These are phyloP conservation scores for Mizuhopecten yessoensis DNA, from an alignment of 1,140 invertebrate genomes.

Conservation along the genomic window DNA sequence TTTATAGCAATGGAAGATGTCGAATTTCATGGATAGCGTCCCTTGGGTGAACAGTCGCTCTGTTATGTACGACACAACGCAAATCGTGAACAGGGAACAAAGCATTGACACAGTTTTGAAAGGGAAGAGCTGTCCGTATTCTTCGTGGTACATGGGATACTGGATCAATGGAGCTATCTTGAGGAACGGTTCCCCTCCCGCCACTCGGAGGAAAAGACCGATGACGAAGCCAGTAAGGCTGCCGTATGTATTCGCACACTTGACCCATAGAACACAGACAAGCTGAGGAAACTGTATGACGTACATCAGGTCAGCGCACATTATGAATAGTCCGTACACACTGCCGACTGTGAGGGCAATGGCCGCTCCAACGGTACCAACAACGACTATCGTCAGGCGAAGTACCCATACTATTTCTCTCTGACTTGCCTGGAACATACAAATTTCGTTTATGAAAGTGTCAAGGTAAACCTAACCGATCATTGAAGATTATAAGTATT, in stretches of 20 bases:
- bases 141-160: slow-evolving; percentile 92
- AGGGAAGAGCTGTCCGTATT: slow-evolving; percentile 74
- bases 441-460: too few species aligned
- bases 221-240: slow-evolving; percentile 92
- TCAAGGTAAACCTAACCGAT: too few species aligned
- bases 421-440: slow-evolving; percentile 48
- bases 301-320: slow-evolving; percentile 73
- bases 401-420: slow-evolving; percentile 72
- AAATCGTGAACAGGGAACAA: slow-evolving; percentile 58
- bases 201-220: slow-evolving; percentile 91
- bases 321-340: slow-evolving; percentile 70
- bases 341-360: slow-evolving; percentile 63
- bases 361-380: slow-evolving; percentile 56
- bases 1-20: slow-evolving; percentile 71
- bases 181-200: slow-evolving; percentile 93
- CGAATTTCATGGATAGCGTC: slow-evolving; percentile 66
- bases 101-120: slow-evolving; percentile 72
- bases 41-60: slow-evolving; percentile 56
- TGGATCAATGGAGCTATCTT: slow-evolving; percentile 91
- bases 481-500: too few species aligned
- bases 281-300: slow-evolving; percentile 75
- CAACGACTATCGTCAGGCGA: slow-evolving; percentile 61
- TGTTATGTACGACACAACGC: slow-evolving; percentile 63
- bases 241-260: slow-evolving; percentile 93
- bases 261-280: slow-evolving; percentile 89